Base-by-base conservation (phyloP, 92 coral and sea anemone genomes). In the Epizoanthus scotinus region DNA sequence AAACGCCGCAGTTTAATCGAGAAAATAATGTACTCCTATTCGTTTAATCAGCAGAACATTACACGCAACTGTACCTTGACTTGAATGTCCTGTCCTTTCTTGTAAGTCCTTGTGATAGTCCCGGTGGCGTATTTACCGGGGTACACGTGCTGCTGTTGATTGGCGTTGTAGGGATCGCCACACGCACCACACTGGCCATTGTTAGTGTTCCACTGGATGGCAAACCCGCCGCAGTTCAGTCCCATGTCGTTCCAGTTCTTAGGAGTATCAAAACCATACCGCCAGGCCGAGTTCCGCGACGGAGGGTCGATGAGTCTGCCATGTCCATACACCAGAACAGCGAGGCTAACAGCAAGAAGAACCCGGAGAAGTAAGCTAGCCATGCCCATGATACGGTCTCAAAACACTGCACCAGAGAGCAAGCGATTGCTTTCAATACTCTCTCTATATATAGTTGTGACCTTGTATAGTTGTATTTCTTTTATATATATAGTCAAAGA, bases 151-250 rank as follows among this genome's bases (percentile, higher is more conserved):
- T 17, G 10, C 0, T 29, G 19, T 0, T 36, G 53, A 0, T 20
- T 8, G 27, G 28, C 60, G 8, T 65, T 52, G 31, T 56, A 84
- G 25, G 65, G 71, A 70, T 84, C 88, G 2, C 88, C 88, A 64
- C 88, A 84, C 1, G 64, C 88, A 2, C 88, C 88, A n/a, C 84
- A 84, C 27, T 28, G 49, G 7, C 88, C 88, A 2, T 64, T 74
- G 44, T 84, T 78, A 40, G 8, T 44, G 12, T 18, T 40, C 88
- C 88, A 44, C 67, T 78, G 79, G 50, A 61, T 70, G 26, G 29
- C 8, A n/a, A 54, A 19, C 27, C 82, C 82, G 14, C 82, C 82
- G 65, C 82, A 84, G 71, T 73, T 77, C 71, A 77, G 59, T 59
- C 69, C 78, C 25, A 77, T 84, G 73, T 84, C 88, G 38, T 63